These are phyloP conservation scores for Alosa sapidissima DNA, from an alignment of 2,797 vertebrate species.

Conservation along the genomic window DNA sequence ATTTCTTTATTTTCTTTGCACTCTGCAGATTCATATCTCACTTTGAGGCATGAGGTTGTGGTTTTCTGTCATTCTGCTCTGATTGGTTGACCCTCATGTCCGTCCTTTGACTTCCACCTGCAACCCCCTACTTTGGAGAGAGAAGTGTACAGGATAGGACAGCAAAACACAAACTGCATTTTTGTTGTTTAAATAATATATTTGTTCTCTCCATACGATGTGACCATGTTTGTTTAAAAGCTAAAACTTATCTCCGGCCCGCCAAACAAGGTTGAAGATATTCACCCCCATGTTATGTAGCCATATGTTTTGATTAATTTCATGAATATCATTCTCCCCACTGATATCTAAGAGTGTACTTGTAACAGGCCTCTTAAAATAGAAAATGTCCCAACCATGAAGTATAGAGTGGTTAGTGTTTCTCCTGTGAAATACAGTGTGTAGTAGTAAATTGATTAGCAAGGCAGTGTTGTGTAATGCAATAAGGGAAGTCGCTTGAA, in stretches of 20 bases:
- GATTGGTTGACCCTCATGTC: background rate
- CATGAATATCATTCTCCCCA: background rate
- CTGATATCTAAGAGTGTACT: background rate
- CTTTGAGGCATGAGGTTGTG: background rate
- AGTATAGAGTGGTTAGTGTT: background rate
- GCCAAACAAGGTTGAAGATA: background rate
- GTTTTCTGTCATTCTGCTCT: background rate
- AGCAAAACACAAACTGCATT: background rate
- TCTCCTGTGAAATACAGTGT: background rate
- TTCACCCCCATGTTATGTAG: background rate
- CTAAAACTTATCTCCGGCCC: background rate
- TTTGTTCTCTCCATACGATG: background rate
- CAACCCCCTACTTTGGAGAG: background rate
- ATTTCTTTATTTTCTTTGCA: constrained; percentile 18
- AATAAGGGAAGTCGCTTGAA: background rate
- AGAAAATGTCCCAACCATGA: background rate
- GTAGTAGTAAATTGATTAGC: background rate
- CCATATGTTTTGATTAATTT: background rate
- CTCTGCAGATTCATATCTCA: constrained; percentile 15
- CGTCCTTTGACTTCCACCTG: background rate
- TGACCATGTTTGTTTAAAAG: background rate
- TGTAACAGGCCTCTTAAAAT: background rate
- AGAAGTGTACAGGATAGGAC: background rate
- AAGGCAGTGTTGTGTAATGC: constrained; percentile 21
- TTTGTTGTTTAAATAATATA: background rate